Conservation (phyloP, 2,888 invertebrate genomes). For the Eurois occulta region DNA sequence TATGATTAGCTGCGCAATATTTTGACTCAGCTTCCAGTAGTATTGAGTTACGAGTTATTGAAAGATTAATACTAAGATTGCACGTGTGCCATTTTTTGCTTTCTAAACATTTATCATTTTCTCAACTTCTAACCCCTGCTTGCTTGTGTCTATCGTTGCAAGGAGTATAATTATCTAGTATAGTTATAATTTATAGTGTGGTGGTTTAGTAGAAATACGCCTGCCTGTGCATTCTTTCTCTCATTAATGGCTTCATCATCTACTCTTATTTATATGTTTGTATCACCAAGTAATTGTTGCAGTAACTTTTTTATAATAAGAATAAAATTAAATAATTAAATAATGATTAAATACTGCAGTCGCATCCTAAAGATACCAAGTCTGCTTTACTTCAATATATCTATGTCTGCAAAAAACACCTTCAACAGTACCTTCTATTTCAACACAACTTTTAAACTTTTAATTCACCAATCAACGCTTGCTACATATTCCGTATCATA, state of each 20-base stretch:
- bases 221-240: background rate
- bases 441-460: background rate
- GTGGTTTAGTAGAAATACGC: background rate
- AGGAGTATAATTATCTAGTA: background rate
- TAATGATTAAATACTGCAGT: background rate
- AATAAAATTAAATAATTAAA: background rate
- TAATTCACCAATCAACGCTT: constrained; percentile 27
- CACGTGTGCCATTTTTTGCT: background rate
- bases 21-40: background rate
- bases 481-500: constrained; percentile 52
- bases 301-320: background rate
- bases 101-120: background rate
- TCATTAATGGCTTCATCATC: background rate
- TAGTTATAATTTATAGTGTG: too few relatives aligned
- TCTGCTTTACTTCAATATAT: background rate
- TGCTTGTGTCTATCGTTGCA: background rate
- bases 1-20: background rate
- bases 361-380: background rate
- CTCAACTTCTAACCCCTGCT: background rate
- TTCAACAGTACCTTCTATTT: background rate
- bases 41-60: background rate
- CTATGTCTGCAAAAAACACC: background rate
- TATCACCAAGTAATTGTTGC: background rate
- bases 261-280: background rate
- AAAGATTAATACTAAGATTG: background rate